These are phyloP conservation scores for Anguilla pacifica DNA, from an alignment of 2,797 vertebrate species.

Conservation along the genomic window DNA sequence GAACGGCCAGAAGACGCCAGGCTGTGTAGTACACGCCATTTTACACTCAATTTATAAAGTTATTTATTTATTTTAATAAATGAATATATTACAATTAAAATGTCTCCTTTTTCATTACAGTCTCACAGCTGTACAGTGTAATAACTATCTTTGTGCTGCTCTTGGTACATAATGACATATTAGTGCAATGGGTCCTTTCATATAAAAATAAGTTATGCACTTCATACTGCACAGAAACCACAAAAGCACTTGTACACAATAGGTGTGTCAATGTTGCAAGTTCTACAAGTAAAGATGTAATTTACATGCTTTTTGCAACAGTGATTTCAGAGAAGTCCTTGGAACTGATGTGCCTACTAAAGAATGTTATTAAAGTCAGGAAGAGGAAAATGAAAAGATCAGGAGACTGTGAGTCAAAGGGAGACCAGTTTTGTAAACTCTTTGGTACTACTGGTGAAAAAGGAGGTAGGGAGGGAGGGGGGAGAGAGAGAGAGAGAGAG, in stretches of 20 bases:
- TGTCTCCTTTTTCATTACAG: neutral
- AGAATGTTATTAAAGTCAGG: neutral
- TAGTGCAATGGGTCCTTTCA: no score
- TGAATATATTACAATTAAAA: constrained; percentile 1
- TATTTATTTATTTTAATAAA: neutral
- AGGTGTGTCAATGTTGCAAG: neutral
- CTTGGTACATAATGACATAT: no score
- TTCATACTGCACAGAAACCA: no score
- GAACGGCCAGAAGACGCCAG: constrained; percentile 2
- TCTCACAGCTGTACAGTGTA: neutral
- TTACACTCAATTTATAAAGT: neutral
- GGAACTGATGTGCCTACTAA: neutral
- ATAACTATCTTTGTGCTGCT: neutral
- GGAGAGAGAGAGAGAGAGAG: constrained; percentile 29
- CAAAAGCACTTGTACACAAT: neutral
- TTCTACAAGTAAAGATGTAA: neutral
- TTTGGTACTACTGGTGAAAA: neutral
- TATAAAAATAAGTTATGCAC: no score
- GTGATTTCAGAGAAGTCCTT: neutral
- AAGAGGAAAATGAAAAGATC: neutral
- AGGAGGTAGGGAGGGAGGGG: constrained; percentile 31
- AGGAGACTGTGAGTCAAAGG: neutral
- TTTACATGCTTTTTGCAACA: neutral
- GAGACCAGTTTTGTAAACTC: neutral
- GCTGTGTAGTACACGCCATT: neutral